Percentiles rank a stretch among this genome's conserved stretches.
These are phyloP conservation scores for Dasysyrphus albostriatus DNA, from an alignment of 2,888 invertebrate genomes.

Conservation along the genomic window DNA sequence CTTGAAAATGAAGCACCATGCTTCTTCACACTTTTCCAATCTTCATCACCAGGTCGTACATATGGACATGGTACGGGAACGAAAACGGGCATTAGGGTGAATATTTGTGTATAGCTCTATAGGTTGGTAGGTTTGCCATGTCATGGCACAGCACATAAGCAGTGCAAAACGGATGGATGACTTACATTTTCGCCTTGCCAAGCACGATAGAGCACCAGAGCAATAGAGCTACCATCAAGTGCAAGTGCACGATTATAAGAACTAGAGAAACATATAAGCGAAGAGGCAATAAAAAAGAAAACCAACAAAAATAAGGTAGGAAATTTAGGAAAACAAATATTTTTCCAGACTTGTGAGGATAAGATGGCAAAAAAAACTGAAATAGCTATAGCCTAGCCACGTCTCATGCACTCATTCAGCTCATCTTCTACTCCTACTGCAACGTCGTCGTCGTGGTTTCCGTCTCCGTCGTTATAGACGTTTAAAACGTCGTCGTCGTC, in stretches of 20 bases:
- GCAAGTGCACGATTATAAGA: constrained; percentile 37
- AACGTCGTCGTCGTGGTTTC: constrained; percentile 7
- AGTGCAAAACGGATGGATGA: constrained; percentile 66
- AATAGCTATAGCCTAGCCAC: constrained; percentile 50
- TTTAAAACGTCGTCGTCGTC: constrained; percentile 22
- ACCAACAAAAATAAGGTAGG: constrained; percentile 29
- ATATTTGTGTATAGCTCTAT: constrained; percentile 20
- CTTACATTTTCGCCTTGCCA: constrained; percentile 65
- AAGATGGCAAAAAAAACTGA: constrained; percentile 46
- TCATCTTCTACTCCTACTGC: not conserved
- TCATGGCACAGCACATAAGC: constrained; percentile 13
- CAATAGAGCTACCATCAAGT: constrained; percentile 17
- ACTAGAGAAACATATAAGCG: constrained; percentile 19
- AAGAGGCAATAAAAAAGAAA: constrained; percentile 24
- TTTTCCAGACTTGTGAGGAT: constrained; percentile 59
- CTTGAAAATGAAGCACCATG: constrained; percentile 50
- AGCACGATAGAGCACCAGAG: constrained; percentile 41
- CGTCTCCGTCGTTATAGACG: constrained; percentile 22
- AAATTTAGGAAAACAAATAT: constrained; percentile 73
- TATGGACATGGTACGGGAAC: not conserved
- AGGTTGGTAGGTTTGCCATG: constrained; percentile 66
- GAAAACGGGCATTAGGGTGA: constrained; percentile 18
- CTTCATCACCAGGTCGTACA: constrained; percentile 7
- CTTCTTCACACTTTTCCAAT: constrained; percentile 47
- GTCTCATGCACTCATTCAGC: not conserved